A percentile compares a stretch with the other conserved stretches of the same genome.
phyloP scores from a whole-genome alignment of 2,797 vertebrate genomes.

The Eulemur mongoz region DNA sequence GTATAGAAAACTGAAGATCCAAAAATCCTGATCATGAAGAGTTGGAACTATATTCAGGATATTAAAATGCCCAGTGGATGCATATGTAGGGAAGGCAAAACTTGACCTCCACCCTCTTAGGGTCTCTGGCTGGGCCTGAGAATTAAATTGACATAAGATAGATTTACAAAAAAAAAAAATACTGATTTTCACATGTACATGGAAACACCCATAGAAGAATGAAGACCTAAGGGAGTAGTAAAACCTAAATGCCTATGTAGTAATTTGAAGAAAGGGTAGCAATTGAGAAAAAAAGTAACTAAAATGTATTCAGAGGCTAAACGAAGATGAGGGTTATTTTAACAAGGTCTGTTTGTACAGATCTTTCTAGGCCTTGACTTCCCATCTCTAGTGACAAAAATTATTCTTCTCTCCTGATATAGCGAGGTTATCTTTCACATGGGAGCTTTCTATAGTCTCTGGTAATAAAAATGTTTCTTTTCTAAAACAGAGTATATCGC shows the following conservation, averaged over 20 bases:
- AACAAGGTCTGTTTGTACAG: neutral
- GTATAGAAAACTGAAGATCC: neutral
- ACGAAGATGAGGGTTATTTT: neutral
- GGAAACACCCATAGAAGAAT: neutral
- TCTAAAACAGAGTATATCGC: accelerated
- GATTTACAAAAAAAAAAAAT: neutral
- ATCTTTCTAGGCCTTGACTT: neutral
- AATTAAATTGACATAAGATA: neutral
- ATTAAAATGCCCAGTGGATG: neutral
- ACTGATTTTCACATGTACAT: neutral
- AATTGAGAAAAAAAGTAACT: neutral
- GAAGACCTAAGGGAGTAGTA: neutral
- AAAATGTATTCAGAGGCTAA: neutral
- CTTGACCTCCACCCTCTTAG: neutral
- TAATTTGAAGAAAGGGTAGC: neutral
- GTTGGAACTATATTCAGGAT: neutral
- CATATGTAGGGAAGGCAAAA: neutral
- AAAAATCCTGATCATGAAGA: neutral
- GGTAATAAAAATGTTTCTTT: neutral
- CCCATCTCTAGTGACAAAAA: neutral
- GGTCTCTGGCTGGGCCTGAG: neutral
- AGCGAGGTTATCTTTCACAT: neutral
- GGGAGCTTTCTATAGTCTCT: neutral
- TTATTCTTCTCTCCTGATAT: no score
- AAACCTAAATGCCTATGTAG: neutral